phyloP scores from a whole-genome alignment of 1,140 invertebrate genomes.

The Lepidurus packardi region DNA sequence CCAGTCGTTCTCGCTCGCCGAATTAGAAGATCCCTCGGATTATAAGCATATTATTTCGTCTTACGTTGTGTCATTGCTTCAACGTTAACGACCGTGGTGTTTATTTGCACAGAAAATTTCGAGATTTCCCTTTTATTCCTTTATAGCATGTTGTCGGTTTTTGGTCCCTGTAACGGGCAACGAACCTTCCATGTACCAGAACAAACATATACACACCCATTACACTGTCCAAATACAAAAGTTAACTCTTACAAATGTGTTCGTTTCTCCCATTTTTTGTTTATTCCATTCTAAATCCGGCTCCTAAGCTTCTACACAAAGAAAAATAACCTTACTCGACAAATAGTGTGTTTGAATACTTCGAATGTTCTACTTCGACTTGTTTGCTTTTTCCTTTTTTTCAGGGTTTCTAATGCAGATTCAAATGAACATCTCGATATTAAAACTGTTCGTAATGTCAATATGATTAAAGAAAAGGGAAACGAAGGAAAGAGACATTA shows the following conservation, averaged over 20 bases:
- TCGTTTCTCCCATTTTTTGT: background rate
- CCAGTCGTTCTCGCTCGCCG: constrained; percentile 33
- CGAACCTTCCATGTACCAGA: background rate
- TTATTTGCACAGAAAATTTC: background rate
- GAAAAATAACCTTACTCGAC: background rate
- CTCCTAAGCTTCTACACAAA: background rate
- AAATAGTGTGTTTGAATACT: background rate
- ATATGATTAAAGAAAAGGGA: background rate
- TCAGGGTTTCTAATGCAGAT: background rate
- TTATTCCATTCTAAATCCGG: background rate
- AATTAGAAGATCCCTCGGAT: constrained; percentile 27
- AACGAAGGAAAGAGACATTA: background rate
- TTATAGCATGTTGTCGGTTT: constrained; percentile 11
- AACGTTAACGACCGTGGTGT: background rate
- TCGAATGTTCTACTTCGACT: background rate
- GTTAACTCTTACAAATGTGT: background rate
- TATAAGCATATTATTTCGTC: background rate
- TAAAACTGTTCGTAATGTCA: background rate
- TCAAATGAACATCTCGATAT: background rate
- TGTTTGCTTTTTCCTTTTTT: background rate
- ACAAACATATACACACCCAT: background rate
- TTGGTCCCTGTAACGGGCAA: background rate
- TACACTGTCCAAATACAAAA: background rate
- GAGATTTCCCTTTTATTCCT: background rate
- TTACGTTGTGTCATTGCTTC: background rate